Percentiles rank a stretch among this genome's conserved stretches.
Evolutionary conservation across 2,888 invertebrate species (phyloP).

Genomic region (Archips xylosteana): DNA sequence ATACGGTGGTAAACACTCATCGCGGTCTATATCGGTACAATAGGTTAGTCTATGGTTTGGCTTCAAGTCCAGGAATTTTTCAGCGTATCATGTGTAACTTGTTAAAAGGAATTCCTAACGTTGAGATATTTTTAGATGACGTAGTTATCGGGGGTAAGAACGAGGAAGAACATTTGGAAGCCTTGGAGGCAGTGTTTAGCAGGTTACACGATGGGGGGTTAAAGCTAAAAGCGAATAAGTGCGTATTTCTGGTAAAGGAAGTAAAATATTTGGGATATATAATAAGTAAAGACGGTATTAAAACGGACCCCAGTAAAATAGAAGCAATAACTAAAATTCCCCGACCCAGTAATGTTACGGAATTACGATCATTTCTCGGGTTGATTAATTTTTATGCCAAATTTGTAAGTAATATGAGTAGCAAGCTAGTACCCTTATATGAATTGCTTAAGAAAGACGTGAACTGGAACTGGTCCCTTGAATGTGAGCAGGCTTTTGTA

Average conservation of each 20-base stretch:
- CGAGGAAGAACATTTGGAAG: neutral
- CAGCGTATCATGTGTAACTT: slow-evolving; percentile 16
- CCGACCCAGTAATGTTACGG: slow-evolving; percentile 10
- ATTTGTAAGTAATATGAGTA: slow-evolving; percentile 17
- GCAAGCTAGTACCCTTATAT: slow-evolving; percentile 17
- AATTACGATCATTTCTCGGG: slow-evolving; percentile 15
- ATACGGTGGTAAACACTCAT: slow-evolving; percentile 27
- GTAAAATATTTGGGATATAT: slow-evolving; percentile 7
- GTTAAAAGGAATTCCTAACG: slow-evolving; percentile 3
- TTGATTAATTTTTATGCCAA: slow-evolving; percentile 23
- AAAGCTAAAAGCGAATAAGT: slow-evolving; percentile 20
- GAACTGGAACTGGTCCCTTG: no score
- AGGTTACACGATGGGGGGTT: slow-evolving; percentile 1
- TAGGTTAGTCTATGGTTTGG: slow-evolving; percentile 16
- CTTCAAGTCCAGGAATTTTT: slow-evolving; percentile 22
- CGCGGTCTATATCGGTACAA: slow-evolving; percentile 24
- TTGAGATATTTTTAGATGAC: slow-evolving; percentile 12
- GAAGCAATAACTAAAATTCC: slow-evolving; percentile 18
- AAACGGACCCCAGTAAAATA: slow-evolving; percentile 20
- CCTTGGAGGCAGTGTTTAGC: slow-evolving; percentile 10
- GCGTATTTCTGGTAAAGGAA: slow-evolving; percentile 1
- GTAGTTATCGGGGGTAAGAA: neutral
- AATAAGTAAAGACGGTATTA: slow-evolving; percentile 9
- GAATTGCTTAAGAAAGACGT: no score
- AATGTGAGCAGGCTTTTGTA: no score